Evolutionary conservation across 2,113 vertebrate genomes (phyloP), one percentile per base, ranked within the genome.

Genomic region (Ardeotis arabs): DNA sequence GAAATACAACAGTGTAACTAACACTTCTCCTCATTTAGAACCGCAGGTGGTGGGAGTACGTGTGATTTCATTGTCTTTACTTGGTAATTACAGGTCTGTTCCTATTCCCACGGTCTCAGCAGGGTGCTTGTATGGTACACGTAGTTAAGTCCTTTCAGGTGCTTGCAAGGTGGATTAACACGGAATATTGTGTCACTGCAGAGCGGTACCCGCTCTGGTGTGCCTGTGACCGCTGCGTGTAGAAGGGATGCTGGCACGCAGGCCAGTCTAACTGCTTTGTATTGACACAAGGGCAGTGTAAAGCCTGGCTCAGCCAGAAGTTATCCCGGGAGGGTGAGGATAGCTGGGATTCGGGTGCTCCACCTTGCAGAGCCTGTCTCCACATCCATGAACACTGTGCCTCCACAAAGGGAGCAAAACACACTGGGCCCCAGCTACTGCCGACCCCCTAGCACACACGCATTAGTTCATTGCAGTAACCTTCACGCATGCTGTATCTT

Each of bases 31-130:
- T 97, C 97, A 91, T 97, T 97, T 97, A 93, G 96, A 97, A 50
- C 97, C 0, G 5, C 95, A 94, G 97, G 97, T 97, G 95, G 97
- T 82, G 52, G 87, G 91, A 95, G 87, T 95, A 93, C 2, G 35
- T 95, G 95, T 91, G 96, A 97, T 97, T 97, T 97, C 95, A 97
- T 97, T 97, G 96, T 97, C 97, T 97, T 95, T 96, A 80, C 96
- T 93, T 82, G 86, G 95, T 97, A 97, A 97, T 97, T 97, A 97
- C 95, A 97, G 97, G 95, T 97, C 97, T 95, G 82, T 83, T 94
- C 91, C 79, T 93, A 62, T 95, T 96, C 96, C 95, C 93, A 85
- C 93, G 93, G 91, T 49, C 96, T 96, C 97, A 72, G 95, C n/a
- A 7, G 96, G 97, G 89, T 93, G 90, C 94, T 94, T 74, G 50